phyloP scores from a whole-genome alignment of 1,140 invertebrate species.

The Spodoptera frugiperda region DNA sequence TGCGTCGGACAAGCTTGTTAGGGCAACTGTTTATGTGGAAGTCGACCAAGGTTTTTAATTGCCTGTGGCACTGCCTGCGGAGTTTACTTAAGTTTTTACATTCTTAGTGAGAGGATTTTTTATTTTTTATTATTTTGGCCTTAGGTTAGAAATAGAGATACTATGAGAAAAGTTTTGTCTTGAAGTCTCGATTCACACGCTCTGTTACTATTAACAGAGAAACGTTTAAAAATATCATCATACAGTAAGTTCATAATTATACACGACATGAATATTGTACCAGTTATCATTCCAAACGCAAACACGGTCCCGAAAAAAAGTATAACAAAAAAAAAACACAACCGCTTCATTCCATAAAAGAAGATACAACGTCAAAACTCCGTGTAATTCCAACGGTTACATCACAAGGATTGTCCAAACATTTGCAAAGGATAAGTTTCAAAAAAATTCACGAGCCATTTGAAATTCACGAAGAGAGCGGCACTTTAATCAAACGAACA shows the following conservation, averaged over 20 bases:
- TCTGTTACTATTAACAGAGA: too few relatives aligned
- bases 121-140: too few relatives aligned
- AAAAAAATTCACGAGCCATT: slow-evolving; percentile 31
- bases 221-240: not conserved
- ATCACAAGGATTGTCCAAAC: slow-evolving; percentile 13
- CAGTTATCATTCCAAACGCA: too few relatives aligned
- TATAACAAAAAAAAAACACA: not conserved
- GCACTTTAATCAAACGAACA: slow-evolving; percentile 41
- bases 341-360: not conserved
- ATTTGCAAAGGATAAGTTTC: slow-evolving; percentile 26
- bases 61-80: not conserved
- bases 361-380: not conserved
- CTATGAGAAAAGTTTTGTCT: not conserved
- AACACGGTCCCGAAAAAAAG: not conserved
- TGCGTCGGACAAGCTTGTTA: slow-evolving; percentile 27
- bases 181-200: too few relatives aligned
- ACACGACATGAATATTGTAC: too few relatives aligned
- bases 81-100: not conserved
- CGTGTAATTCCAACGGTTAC: slow-evolving; percentile 22
- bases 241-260: not conserved
- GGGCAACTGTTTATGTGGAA: slow-evolving; percentile 14
- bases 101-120: not conserved
- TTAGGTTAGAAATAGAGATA: too few relatives aligned
- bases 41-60: slow-evolving; percentile 17
- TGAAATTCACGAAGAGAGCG: slow-evolving; percentile 35